These are phyloP conservation scores for Schizaphis graminum DNA, from an alignment of 2,888 invertebrate genomes.

Conservation along the genomic window DNA sequence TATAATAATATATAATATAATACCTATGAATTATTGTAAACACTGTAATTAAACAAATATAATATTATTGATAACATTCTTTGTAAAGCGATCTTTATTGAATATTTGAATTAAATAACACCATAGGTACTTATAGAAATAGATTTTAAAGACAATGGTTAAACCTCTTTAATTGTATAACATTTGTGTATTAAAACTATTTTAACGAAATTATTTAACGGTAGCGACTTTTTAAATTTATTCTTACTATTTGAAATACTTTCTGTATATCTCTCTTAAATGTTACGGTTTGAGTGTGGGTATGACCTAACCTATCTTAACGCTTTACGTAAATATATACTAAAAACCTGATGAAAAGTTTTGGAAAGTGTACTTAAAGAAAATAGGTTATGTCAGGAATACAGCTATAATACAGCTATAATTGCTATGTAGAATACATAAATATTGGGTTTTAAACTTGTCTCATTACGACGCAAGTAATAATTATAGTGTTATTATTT, in stretches of 20 bases:
- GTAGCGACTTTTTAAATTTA: not conserved
- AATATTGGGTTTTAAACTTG: not conserved
- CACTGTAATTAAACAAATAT: not conserved
- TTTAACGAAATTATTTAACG: not conserved
- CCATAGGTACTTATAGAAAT: not conserved
- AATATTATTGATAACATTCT: not conserved
- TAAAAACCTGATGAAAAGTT: not conserved
- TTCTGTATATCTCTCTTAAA: not conserved
- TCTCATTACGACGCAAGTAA: not conserved
- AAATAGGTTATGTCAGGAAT: not conserved
- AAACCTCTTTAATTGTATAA: not conserved
- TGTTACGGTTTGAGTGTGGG: not conserved
- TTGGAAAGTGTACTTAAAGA: not conserved
- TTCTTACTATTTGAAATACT: not conserved
- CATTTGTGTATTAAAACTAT: not conserved
- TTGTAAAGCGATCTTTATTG: not conserved
- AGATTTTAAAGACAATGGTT: not conserved
- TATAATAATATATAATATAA: too few relatives aligned
- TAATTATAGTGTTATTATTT: not conserved
- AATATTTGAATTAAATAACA: not conserved
- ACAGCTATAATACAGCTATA: too few relatives aligned
- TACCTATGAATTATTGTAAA: not conserved
- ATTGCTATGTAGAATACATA: not conserved
- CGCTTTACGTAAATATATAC: not conserved
- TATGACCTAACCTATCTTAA: too few relatives aligned